Conservation (phyloP, 2,888 invertebrate species). For the Xanthia togata region DNA sequence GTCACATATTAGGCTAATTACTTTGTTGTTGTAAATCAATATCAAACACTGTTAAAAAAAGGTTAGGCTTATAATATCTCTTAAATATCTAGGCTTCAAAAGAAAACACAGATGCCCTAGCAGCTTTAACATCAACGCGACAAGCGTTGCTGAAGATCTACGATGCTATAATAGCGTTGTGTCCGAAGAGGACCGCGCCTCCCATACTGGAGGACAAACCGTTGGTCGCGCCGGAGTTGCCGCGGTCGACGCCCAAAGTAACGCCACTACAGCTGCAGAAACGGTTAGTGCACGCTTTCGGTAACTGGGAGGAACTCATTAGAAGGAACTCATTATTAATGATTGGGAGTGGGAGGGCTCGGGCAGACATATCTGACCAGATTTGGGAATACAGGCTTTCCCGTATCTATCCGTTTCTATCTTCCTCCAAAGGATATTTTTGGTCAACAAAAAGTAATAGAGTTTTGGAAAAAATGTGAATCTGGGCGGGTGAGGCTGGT, state of each 20-base stretch:
- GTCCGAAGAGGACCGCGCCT: slow-evolving; percentile 91
- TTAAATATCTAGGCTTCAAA: slow-evolving; percentile 79
- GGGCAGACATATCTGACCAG: neutral
- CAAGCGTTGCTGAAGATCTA: slow-evolving; percentile 92
- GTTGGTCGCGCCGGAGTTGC: slow-evolving; percentile 78
- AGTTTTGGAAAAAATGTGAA: neutral
- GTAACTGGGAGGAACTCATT: neutral
- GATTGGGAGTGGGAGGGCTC: neutral
- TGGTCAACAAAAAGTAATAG: neutral
- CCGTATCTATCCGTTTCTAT: neutral
- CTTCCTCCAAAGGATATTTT: neutral
- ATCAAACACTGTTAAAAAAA: neutral
- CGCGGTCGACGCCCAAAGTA: slow-evolving; percentile 84
- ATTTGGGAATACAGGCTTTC: neutral
- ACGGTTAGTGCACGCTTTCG: slow-evolving; percentile 77
- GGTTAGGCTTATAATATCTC: neutral
- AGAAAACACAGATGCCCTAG: slow-evolving; percentile 91
- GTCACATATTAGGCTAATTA: too few relatives aligned
- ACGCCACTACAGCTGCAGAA: slow-evolving; percentile 86
- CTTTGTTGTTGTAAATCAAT: neutral
- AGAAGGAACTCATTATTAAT: neutral
- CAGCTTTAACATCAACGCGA: slow-evolving; percentile 91
- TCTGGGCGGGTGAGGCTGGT: neutral
- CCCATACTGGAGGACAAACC: slow-evolving; percentile 88
- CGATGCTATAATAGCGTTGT: slow-evolving; percentile 90